Base-by-base conservation (phyloP, 2,797 vertebrate species). In the Rhinatrema bivittatum region DNA sequence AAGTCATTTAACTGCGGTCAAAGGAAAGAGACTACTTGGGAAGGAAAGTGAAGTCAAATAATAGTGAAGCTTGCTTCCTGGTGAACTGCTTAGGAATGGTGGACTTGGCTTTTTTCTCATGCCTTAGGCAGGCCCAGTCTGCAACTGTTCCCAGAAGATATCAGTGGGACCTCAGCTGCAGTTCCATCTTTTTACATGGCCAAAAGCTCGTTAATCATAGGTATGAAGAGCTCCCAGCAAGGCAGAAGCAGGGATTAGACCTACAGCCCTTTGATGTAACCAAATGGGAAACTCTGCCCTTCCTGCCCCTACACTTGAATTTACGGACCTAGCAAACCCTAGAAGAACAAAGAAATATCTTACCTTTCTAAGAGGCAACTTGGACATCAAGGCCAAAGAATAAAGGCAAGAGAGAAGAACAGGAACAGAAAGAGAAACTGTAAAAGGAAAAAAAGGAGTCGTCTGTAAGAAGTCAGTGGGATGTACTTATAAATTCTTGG, bases 381-480 rank as follows among this genome's bases (percentile, higher is more conserved):
- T 88, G 81, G n/a, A 90, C 90, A 88, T 98, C 93, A 99, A 93
- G 94, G 95, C 95, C 95, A 99, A 87, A 99, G 91, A 89, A 99
- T 99, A 86, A 99, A 99, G 86, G 95, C 95, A 76, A 99, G 95
- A 89, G 95, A 98, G 87, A 99, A 99, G 87, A 99, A 99, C 83
- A 99, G 86, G 89, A 99, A 99, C 39, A 99, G 89, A 88, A 99
- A 99, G 41, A 99, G 86, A 87, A 99, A 99, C 95, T 99, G 89
- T 42, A 81, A 69, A 76, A 73, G 62, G 71, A 82, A 78, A 74
- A 78, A 47, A 70, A 74, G 50, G 70, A 53, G n/a, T n/a, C n/a
- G n/a, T n/a, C n/a, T n/a, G n/a, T n/a, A n/a, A n/a, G n/a, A n/a
- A n/a, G n/a, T n/a, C n/a, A n/a, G n/a, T n/a, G n/a, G n/a, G n/a